A percentile compares a stretch with the other conserved stretches of the same genome.
Evolutionary conservation across 2,888 invertebrate species (phyloP).

Genomic region (Neelides folsomi): DNA sequence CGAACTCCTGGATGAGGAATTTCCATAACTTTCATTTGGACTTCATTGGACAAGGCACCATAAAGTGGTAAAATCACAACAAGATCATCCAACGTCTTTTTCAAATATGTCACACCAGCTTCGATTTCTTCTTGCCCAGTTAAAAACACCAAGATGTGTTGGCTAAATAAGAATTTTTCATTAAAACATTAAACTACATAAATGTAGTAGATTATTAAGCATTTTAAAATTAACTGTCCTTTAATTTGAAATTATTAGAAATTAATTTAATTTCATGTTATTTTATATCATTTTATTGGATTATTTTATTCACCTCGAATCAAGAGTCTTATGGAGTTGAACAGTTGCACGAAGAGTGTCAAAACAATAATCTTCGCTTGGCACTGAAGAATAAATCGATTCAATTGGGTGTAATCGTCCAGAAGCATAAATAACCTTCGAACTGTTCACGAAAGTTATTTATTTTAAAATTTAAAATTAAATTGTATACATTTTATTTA

Average conservation of each 20-base stretch:
- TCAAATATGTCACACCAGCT: constrained; percentile 38
- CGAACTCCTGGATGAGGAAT: constrained; percentile 40
- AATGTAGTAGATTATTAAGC: background rate
- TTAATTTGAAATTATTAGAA: no score
- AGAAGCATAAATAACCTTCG: constrained; percentile 22
- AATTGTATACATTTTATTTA: background rate
- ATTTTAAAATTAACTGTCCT: no score
- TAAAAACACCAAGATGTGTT: constrained; percentile 82
- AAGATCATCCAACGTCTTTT: constrained; percentile 42
- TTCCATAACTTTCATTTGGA: constrained; percentile 42
- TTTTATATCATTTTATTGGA: no score
- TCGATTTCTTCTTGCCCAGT: constrained; percentile 97
- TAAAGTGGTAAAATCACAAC: constrained; percentile 53
- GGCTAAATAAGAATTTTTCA: constrained; percentile 46
- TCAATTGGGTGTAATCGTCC: constrained; percentile 24
- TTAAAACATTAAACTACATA: no score
- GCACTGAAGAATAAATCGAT: constrained; percentile 12
- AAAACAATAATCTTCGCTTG: constrained; percentile 12
- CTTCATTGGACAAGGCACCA: constrained; percentile 42
- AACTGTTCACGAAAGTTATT: constrained; percentile 11
- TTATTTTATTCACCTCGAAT: no score
- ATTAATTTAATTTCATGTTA: no score
- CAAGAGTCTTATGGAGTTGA: constrained; percentile 19
- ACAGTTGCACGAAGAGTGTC: constrained; percentile 10
- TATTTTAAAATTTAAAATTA: background rate